phyloP scores from a whole-genome alignment of 2,113 vertebrate species.

The Hipposideros armiger region DNA sequence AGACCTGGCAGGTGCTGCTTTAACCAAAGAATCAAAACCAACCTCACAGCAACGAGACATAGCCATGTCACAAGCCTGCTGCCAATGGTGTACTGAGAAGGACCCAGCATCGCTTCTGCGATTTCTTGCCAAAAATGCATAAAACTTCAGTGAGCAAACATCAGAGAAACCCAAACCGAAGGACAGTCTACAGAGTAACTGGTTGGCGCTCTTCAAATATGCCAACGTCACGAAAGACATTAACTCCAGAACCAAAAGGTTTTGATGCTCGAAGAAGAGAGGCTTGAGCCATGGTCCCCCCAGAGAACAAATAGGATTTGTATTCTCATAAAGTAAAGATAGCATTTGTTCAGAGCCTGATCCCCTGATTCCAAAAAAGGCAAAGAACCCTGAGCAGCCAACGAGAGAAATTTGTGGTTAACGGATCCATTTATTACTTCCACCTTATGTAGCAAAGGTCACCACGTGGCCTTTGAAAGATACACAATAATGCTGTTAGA shows the following conservation, averaged over 20 bases:
- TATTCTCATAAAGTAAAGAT: neutral
- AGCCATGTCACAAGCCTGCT: no score
- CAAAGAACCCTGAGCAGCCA: neutral
- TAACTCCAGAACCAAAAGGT: neutral
- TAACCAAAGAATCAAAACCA: neutral
- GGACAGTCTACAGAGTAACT: neutral
- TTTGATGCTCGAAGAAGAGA: neutral
- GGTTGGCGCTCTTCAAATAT: neutral
- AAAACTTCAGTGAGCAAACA: neutral
- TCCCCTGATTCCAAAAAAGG: neutral
- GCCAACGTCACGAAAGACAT: neutral
- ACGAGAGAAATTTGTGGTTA: neutral
- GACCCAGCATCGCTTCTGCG: neutral
- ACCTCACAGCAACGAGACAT: neutral
- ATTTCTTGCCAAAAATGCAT: neutral
- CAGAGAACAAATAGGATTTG: neutral
- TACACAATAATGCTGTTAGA: constrained; percentile 53
- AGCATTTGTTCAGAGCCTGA: neutral
- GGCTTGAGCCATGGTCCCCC: neutral
- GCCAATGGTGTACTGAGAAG: neutral
- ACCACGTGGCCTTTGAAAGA: constrained; percentile 20
- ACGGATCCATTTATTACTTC: constrained; percentile 33
- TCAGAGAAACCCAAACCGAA: neutral
- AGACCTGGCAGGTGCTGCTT: neutral
- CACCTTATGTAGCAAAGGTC: constrained; percentile 67